Base-by-base conservation (phyloP, 92 coral and sea anemone species). In the Parazoanthus swiftii region DNA sequence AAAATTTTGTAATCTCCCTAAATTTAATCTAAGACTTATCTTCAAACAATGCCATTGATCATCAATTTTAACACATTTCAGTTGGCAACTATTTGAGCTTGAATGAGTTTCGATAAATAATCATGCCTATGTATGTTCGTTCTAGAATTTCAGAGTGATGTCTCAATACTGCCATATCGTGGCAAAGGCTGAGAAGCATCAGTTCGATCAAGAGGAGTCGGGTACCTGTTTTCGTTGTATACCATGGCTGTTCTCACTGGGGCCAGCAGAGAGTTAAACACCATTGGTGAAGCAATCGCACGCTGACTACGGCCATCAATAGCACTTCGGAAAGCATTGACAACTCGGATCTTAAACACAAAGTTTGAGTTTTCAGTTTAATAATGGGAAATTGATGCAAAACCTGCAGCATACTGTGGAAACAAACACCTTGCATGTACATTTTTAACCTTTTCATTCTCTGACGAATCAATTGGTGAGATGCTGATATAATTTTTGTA, bases 231-330 rank as follows among this genome's bases (percentile, higher is more conserved):
- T 76, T 94, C 95, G 86, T 94, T 96, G 81, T 93, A 91, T 21
- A 97, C 93, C 99, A 97, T 97, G 65, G 98, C 99, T 5, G 99
- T 97, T 58, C 99, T 96, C 50, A 97, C 99, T 63, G 99, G 99
- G 56, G 99, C 99, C 82, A 97, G 92, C 86, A 97, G 92, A 26
- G 99, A 97, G 89, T 97, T 97, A 91, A 97, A 97, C 23, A 97
- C 99, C 74, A 95, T 95, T 6, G 99, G 99, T 70, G 99, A 97
- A 4, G 99, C 98, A 81, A 97, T 93, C 74, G 99, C 99, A 42
- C 99, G 88, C 66, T 97, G 99, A 85, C 98, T 95, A 39, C 97
- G 93, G 4, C 97, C 98, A 91, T 97, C 99, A 81, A 97, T 94
- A 51, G 90, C 98, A 86, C 99, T 93, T 48, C 99, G 98, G 93